A percentile compares a stretch with the other conserved stretches of the same genome.
Evolutionary conservation across 1,140 invertebrate species (phyloP).

Genomic region (Pseudomyrmex sp.): DNA sequence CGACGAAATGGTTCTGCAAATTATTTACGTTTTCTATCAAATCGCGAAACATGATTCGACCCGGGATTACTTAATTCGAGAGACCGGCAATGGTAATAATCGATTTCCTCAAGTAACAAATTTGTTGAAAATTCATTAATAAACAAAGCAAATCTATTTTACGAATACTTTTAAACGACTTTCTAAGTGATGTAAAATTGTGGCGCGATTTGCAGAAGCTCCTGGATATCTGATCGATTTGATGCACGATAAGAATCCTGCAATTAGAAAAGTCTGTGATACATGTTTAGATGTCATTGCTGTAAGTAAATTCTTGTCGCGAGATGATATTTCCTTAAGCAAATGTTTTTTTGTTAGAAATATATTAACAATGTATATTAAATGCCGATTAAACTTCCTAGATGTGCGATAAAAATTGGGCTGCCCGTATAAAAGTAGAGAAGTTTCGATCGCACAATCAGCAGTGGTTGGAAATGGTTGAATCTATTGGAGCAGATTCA

Average conservation of each 20-base stretch:
- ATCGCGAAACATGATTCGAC: constrained; percentile 94
- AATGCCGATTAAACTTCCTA: constrained; percentile 72
- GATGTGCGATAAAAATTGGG: constrained; percentile 96
- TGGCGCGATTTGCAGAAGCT: constrained; percentile 88
- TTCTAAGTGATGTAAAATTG: neutral
- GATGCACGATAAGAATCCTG: constrained; percentile 98
- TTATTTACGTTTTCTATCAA: constrained; percentile 98
- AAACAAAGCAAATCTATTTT: neutral
- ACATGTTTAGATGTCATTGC: constrained; percentile 96
- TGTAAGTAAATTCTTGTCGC: constrained; percentile 83
- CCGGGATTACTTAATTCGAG: constrained; percentile 92
- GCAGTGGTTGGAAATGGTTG: constrained; percentile 99
- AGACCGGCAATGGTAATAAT: constrained; percentile 87
- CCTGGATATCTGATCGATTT: constrained; percentile 98
- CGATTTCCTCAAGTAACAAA: constrained; percentile 40
- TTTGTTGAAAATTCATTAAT: neutral
- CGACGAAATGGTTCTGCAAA: constrained; percentile 97
- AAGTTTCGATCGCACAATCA: constrained; percentile 98
- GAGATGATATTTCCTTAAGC: constrained; percentile 1
- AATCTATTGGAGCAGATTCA: constrained; percentile 86
- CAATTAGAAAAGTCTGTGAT: constrained; percentile 96
- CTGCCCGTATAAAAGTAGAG: constrained; percentile 95
- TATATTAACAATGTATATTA: constrained; percentile 5
- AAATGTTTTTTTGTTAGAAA: constrained; percentile 20
- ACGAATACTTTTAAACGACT: constrained; percentile 13